These are phyloP conservation scores for Onychorhynchus coronatus DNA, from an alignment of 2,113 vertebrate species.

Conservation along the genomic window DNA sequence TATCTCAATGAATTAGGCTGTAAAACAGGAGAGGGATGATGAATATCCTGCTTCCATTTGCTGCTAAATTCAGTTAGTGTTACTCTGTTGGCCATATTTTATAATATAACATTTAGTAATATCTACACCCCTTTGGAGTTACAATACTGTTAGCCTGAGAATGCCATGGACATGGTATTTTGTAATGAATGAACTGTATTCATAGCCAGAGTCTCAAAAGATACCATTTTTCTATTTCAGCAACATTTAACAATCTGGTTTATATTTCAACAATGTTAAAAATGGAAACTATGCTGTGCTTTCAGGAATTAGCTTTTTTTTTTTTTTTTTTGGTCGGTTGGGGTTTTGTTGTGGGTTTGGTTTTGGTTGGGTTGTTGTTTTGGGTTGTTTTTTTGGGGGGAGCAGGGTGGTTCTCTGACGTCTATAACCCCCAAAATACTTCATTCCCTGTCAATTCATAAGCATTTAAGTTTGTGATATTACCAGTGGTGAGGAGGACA, in stretches of 20 bases:
- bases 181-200: neutral
- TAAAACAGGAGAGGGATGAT: neutral
- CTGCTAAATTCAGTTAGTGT: neutral
- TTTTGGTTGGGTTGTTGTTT: neutral
- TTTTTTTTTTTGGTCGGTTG: neutral
- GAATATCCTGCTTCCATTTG: neutral
- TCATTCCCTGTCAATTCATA: neutral
- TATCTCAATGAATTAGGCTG: neutral
- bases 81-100: neutral
- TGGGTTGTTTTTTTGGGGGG: neutral
- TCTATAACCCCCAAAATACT: neutral
- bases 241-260: neutral
- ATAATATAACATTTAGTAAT: neutral
- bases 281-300: neutral
- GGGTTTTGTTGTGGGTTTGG: neutral
- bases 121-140: neutral
- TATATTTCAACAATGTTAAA: neutral
- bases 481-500: neutral
- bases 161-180: neutral
- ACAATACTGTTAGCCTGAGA: neutral
- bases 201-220: neutral
- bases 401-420: neutral
- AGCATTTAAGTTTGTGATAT: neutral
- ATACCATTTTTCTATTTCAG: neutral
- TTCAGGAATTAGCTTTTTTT: neutral